Percentiles rank a stretch among this genome's conserved stretches.
Conservation (phyloP, 2,113 vertebrate genomes). For the Anthoscopus minutus region DNA sequence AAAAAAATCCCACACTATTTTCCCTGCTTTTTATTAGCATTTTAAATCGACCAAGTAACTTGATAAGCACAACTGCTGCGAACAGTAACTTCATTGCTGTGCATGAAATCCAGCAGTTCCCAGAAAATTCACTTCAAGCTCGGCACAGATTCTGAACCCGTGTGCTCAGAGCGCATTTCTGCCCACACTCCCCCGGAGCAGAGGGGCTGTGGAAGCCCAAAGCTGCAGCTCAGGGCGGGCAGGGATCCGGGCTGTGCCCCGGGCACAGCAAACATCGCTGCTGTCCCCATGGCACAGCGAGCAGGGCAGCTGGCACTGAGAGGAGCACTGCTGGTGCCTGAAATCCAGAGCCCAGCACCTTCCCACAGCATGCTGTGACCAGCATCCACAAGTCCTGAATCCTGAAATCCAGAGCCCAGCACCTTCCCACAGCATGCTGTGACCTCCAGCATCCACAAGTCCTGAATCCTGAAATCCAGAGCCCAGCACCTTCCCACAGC, state of each 20-base stretch:
- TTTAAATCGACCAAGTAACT: not conserved
- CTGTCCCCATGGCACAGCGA: too few species aligned
- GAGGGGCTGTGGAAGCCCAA: not conserved
- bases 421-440: not conserved
- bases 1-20: fast-evolving
- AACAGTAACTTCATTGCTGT: fast-evolving
- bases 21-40: not conserved
- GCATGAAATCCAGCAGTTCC: fast-evolving
- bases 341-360: not conserved
- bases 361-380: fast-evolving
- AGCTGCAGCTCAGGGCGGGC: not conserved
- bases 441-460: not conserved
- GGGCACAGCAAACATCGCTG: not conserved
- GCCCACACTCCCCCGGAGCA: too few species aligned
- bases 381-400: not conserved
- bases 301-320: too few species aligned
- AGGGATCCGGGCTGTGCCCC: not conserved
- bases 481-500: not conserved
- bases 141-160: not conserved
- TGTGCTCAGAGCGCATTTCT: not conserved
- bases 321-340: too few species aligned
- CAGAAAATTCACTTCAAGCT: not conserved
- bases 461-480: not conserved
- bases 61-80: fast-evolving
- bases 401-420: not conserved